Evolutionary conservation across 2,888 invertebrate species (phyloP).

Genomic region (Pristionchus japonicus): DNA sequence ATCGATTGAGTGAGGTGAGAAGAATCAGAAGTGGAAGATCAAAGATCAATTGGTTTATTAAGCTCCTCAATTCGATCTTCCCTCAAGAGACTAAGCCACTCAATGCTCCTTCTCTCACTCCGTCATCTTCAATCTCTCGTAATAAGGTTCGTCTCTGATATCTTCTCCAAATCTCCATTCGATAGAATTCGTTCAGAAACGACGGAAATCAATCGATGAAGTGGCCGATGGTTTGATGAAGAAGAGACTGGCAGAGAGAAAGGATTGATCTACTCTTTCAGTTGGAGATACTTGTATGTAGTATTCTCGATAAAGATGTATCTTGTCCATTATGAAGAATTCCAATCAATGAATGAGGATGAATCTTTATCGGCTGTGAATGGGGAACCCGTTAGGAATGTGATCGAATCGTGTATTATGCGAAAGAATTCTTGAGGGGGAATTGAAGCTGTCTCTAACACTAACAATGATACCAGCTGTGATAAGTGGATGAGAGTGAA

Average conservation of each 20-base stretch:
- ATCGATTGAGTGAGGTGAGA: neutral
- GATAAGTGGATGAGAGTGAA: neutral
- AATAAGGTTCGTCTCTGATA: neutral
- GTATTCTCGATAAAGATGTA: neutral
- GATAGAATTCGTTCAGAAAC: neutral
- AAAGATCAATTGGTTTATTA: neutral
- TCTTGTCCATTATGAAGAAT: too few relatives aligned
- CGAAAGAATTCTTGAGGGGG: conserved; percentile 18
- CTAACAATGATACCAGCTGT: neutral
- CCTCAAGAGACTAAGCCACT: neutral
- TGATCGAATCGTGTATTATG: conserved; percentile 11
- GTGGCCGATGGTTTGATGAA: neutral
- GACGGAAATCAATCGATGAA: conserved; percentile 8
- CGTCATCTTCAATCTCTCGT: neutral
- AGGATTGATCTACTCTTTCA: neutral
- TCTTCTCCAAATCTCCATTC: neutral
- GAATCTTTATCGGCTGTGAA: neutral
- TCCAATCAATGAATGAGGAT: too few relatives aligned
- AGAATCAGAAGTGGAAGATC: neutral
- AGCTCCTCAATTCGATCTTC: neutral
- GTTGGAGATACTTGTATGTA: too few relatives aligned
- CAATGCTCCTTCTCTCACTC: neutral
- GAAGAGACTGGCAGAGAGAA: neutral
- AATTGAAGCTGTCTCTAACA: neutral
- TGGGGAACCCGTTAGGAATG: neutral